Conservation (phyloP, 35 echinoderm and acorn worm species). For the Amphiura filiformis region DNA sequence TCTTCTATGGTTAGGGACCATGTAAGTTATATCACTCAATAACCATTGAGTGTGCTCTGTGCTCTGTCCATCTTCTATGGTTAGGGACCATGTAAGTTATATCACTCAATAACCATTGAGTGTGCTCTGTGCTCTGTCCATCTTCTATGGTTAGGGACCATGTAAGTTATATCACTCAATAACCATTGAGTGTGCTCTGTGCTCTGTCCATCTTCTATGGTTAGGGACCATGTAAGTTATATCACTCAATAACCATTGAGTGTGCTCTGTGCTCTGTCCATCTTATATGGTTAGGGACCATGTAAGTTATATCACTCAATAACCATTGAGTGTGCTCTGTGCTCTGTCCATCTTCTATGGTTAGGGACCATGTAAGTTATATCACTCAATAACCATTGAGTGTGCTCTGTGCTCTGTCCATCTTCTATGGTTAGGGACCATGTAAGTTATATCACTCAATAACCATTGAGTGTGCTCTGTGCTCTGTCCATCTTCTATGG, state of each 20-base stretch:
- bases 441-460: background rate
- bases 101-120: too few species aligned
- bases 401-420: too few species aligned
- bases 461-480: too few species aligned
- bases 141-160: constrained; percentile 48
- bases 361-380: constrained; percentile 49
- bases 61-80: constrained; percentile 5
- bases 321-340: too few species aligned
- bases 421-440: constrained; percentile 45
- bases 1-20: constrained; percentile 48
- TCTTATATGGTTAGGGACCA: constrained; percentile 43
- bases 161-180: background rate
- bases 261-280: too few species aligned
- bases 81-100: constrained; percentile 53
- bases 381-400: too few species aligned
- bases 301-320: background rate
- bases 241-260: too few species aligned
- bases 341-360: background rate
- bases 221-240: constrained; percentile 53
- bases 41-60: too few species aligned
- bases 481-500: background rate
- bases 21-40: background rate
- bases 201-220: constrained; percentile 5
- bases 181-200: too few species aligned
- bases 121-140: too few species aligned